Conservation (phyloP, 35 echinoderm and acorn worm species). For the Stichopus chloronotus region DNA sequence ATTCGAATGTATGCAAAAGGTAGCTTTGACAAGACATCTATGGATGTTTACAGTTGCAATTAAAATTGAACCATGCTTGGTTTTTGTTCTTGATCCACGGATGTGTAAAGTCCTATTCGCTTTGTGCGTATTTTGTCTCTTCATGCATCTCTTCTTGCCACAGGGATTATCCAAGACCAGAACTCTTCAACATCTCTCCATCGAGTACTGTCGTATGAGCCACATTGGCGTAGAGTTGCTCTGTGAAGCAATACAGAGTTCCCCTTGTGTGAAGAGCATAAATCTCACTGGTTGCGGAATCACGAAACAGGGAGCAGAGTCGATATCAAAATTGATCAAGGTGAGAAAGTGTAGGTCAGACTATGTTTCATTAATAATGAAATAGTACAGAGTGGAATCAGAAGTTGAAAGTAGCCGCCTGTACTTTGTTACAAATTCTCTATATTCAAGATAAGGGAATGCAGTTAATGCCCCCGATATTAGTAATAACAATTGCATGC, state of each 20-base stretch:
- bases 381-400: background rate
- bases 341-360: constrained; percentile 33
- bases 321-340: constrained; percentile 86
- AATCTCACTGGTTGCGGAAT: constrained; percentile 90
- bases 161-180: constrained; percentile 78
- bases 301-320: constrained; percentile 76
- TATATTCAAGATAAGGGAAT: background rate
- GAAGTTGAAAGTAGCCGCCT: background rate
- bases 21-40: no score
- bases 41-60: no score
- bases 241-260: constrained; percentile 71
- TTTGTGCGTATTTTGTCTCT: background rate
- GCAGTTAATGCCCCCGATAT: background rate
- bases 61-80: no score
- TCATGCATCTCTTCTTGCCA: background rate
- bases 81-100: background rate
- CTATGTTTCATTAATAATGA: background rate
- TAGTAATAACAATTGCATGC: no score
- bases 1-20: no score
- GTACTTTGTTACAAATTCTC: background rate
- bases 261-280: constrained; percentile 61
- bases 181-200: constrained; percentile 80
- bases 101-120: background rate
- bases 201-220: constrained; percentile 89
- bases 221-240: constrained; percentile 68